These are phyloP conservation scores for Schizopygopsis pylzovi DNA, from an alignment of 2,797 vertebrate genomes.

Conservation along the genomic window DNA sequence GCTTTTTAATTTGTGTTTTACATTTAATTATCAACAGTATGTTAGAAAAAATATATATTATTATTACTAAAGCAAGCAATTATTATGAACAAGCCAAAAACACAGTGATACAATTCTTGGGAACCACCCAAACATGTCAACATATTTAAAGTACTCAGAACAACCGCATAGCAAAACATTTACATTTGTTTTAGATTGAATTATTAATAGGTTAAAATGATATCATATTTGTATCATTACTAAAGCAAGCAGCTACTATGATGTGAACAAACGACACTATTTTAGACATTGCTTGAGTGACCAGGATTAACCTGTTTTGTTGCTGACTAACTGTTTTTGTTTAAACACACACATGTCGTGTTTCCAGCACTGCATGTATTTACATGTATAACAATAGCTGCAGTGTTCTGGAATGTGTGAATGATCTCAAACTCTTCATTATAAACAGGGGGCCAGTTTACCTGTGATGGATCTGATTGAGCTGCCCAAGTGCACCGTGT, in stretches of 20 bases:
- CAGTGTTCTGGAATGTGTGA: slow-evolving; percentile 11
- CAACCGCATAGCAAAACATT: too few relatives aligned
- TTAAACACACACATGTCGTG: not conserved
- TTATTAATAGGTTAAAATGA: not conserved
- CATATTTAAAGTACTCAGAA: not conserved
- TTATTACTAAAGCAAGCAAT: too few relatives aligned
- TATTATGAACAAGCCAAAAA: not conserved
- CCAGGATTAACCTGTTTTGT: not conserved
- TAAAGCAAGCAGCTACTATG: not conserved
- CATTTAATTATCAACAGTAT: too few relatives aligned
- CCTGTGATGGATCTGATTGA: slow-evolving; percentile 98
- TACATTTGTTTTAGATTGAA: not conserved
- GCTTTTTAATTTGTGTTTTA: too few relatives aligned
- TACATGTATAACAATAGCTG: slow-evolving; percentile 5
- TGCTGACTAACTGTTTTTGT: slow-evolving; percentile 3
- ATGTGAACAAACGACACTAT: not conserved
- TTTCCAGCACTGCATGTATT: not conserved
- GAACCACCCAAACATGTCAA: not conserved
- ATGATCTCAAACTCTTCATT: not conserved
- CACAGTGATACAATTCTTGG: not conserved
- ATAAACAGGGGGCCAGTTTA: slow-evolving; percentile 89
- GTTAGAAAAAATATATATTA: too few relatives aligned
- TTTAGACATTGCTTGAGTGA: not conserved
- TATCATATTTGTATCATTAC: not conserved
- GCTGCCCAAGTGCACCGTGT: slow-evolving; percentile 96